Percentiles rank a stretch among this genome's conserved stretches.
Conservation (phyloP, 2,797 vertebrate species). For the Sciurus vulgaris region DNA sequence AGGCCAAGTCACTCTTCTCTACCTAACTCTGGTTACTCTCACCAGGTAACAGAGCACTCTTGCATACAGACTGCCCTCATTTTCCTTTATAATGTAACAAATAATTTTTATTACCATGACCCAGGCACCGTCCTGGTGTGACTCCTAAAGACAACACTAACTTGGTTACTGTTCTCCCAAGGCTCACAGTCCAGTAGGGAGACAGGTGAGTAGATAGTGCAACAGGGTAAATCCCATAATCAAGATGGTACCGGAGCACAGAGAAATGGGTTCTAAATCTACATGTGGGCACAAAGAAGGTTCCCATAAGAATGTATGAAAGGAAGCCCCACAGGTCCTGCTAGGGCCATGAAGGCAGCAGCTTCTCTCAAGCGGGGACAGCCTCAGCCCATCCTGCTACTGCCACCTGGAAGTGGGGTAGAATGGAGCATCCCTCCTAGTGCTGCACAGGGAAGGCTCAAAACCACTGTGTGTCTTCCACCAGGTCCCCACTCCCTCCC, state of each 20-base stretch:
- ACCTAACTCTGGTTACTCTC: neutral
- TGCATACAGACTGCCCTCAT: neutral
- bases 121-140: neutral
- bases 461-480: neutral
- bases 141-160: neutral
- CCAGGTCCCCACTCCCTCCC: neutral
- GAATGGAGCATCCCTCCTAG: neutral
- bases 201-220: neutral
- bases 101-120: neutral
- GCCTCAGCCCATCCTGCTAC: neutral
- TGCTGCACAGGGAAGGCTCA: neutral
- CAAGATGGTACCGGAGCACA: neutral
- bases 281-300: neutral
- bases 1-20: neutral
- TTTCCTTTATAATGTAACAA: constrained; percentile 19
- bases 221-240: neutral
- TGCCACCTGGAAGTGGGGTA: neutral
- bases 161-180: constrained; percentile 5
- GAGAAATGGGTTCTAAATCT: neutral
- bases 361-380: neutral
- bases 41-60: neutral
- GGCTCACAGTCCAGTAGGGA: neutral
- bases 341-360: too few relatives aligned
- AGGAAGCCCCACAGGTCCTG: neutral
- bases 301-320: neutral